Evolutionary conservation across 2,797 vertebrate species (phyloP).

Genomic region (Myotis vivesi): DNA sequence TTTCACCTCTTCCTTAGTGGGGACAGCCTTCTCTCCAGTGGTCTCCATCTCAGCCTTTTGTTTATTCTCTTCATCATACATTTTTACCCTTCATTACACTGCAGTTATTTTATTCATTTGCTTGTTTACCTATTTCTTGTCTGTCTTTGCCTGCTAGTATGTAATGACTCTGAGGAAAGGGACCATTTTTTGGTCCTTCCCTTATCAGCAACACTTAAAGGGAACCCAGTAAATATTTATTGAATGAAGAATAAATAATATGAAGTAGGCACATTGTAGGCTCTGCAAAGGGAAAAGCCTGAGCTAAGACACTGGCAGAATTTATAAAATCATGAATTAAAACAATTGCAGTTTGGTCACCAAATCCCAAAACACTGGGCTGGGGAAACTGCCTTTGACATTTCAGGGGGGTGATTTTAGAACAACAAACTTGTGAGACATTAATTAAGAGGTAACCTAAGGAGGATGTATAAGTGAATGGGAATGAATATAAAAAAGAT

Average conservation of each 20-base stretch:
- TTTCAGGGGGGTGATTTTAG: constrained; percentile 29
- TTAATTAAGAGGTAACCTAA: neutral
- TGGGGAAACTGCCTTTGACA: neutral
- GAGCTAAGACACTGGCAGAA: neutral
- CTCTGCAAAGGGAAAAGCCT: neutral
- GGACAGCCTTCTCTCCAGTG: neutral
- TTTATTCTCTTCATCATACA: neutral
- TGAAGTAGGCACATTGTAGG: neutral
- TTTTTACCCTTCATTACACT: neutral
- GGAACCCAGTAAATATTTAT: neutral
- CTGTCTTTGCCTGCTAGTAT: neutral
- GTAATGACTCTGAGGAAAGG: neutral
- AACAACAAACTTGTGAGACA: neutral
- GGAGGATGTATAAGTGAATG: neutral
- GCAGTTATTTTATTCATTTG: neutral
- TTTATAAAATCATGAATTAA: neutral
- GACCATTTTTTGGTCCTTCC: neutral
- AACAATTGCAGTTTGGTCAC: neutral
- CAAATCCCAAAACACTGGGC: neutral
- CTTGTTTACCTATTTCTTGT: neutral
- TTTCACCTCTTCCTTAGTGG: neutral
- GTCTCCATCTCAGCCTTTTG: neutral
- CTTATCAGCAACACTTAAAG: neutral
- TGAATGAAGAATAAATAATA: neutral
- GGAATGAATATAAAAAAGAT: neutral